phyloP scores from a whole-genome alignment of 2,113 vertebrate species.

The Fregata magnificens region DNA sequence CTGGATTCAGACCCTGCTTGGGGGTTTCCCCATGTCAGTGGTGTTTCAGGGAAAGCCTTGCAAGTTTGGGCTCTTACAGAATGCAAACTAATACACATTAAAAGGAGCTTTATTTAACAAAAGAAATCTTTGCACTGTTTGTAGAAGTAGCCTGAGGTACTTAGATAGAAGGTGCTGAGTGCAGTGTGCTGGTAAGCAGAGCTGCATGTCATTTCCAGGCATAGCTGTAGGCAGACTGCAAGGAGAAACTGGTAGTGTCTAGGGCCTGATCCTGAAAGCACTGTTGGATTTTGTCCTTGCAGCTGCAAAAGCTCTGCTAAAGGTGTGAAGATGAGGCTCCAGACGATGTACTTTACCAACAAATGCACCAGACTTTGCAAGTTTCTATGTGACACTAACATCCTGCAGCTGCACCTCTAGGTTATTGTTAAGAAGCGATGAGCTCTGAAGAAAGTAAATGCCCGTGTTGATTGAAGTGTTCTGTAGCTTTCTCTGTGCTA shows the following conservation, averaged over 20 bases:
- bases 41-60: neutral
- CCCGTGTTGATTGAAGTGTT: neutral
- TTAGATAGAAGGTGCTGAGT: too few relatives aligned
- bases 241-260: neutral
- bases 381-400: neutral
- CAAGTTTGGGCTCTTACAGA: neutral
- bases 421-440: neutral
- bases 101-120: neutral
- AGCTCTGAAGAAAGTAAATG: neutral
- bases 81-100: too few relatives aligned
- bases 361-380: neutral
- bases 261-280: neutral
- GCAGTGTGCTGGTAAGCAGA: neutral
- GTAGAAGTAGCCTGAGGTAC: neutral
- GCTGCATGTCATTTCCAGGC: neutral
- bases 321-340: neutral
- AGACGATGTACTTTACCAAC: neutral
- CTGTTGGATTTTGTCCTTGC: neutral
- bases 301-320: neutral
- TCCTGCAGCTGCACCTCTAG: neutral
- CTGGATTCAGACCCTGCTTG: neutral
- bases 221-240: neutral
- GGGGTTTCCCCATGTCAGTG: accelerated
- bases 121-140: neutral
- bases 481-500: neutral